Conservation (phyloP, 2,797 vertebrate species). For the Hirundo rustica region DNA sequence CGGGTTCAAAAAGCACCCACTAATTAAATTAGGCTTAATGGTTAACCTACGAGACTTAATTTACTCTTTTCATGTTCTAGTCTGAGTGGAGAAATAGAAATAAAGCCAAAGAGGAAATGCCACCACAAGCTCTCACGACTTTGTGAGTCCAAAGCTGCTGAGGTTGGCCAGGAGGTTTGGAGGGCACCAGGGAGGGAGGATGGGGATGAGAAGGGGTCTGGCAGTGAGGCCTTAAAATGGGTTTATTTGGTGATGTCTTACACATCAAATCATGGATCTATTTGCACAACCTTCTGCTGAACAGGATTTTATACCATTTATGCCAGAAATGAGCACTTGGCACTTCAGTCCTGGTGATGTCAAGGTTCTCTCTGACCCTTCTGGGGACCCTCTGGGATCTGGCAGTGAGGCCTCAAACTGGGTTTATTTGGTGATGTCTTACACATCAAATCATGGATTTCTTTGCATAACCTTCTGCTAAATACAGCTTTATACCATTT, state of each 20-base stretch:
- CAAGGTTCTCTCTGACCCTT: neutral
- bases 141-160: neutral
- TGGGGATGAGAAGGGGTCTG: neutral
- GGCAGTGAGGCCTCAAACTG: neutral
- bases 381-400: neutral
- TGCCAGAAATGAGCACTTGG: neutral
- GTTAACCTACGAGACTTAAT: rapidly evolving
- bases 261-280: neutral
- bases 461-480: neutral
- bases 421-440: neutral
- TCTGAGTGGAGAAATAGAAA: neutral
- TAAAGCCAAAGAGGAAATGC: neutral
- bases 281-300: neutral
- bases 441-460: neutral
- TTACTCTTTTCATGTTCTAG: neutral
- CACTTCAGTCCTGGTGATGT: neutral
- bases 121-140: neutral
- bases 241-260: neutral
- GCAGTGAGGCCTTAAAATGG: neutral
- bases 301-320: neutral
- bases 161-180: neutral
- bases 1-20: rapidly evolving
- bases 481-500: neutral
- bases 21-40: neutral
- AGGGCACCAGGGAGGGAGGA: neutral